A percentile compares a stretch with the other conserved stretches of the same genome.
These are phyloP conservation scores for Xiphophorus hellerii DNA, from an alignment of 2,113 vertebrate species.

Conservation along the genomic window DNA sequence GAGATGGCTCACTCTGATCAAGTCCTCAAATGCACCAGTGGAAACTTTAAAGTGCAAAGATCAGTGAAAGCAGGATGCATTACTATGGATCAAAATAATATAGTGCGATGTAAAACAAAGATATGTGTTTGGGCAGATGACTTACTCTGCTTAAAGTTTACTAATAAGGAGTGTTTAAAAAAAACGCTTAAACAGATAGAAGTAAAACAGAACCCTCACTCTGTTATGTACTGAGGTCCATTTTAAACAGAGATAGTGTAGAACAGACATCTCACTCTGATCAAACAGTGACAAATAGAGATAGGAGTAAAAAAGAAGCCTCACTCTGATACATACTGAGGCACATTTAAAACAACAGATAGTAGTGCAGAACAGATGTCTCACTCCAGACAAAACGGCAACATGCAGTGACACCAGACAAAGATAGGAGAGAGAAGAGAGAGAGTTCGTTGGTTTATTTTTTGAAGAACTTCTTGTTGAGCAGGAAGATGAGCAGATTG, in stretches of 20 bases:
- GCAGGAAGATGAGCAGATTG: constrained; percentile 93
- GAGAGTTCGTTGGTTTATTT: constrained; percentile 42
- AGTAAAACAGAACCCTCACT: neutral
- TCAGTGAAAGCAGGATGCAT: neutral
- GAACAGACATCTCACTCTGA: neutral
- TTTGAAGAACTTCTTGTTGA: constrained; percentile 91
- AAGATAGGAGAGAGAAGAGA: neutral
- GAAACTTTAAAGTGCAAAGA: constrained; percentile 1
- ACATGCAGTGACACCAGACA: neutral
- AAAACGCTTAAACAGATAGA: neutral
- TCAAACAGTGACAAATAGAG: neutral
- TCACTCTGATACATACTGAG: neutral
- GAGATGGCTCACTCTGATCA: neutral
- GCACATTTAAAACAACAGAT: neutral
- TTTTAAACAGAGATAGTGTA: neutral
- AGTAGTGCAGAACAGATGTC: neutral
- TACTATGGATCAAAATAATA: neutral
- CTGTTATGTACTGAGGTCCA: neutral
- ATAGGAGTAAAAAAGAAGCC: neutral
- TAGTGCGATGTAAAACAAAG: neutral
- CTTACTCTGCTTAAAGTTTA: neutral
- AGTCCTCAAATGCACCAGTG: neutral
- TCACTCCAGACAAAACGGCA: neutral
- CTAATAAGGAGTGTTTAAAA: neutral
- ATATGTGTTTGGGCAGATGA: neutral